A percentile compares a stretch with the other conserved stretches of the same genome.
Evolutionary conservation across 2,113 vertebrate genomes (phyloP).

Genomic region (Fregetta grallaria): DNA sequence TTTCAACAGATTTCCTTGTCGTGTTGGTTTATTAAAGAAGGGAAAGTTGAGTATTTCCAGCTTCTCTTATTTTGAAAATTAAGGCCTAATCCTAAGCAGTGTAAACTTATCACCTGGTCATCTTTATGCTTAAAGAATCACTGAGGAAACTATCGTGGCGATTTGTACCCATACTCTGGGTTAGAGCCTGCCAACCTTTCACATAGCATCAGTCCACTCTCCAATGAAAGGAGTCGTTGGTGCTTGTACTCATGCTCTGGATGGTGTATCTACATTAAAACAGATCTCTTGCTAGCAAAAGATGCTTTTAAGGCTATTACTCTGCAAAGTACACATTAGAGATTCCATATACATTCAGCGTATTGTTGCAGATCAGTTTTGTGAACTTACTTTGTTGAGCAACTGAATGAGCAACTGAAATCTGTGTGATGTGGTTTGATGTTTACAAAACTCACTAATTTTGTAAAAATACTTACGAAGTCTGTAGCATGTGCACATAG

Average conservation of each 20-base stretch:
- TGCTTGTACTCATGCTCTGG: background rate
- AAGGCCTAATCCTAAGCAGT: background rate
- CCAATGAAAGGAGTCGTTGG: accelerated
- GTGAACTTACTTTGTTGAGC: background rate
- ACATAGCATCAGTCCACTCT: background rate
- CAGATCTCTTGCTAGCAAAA: background rate
- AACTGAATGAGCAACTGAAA: background rate
- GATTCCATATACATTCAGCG: background rate
- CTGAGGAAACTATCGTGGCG: background rate
- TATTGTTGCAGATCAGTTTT: background rate
- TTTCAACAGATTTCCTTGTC: background rate
- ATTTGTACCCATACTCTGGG: background rate
- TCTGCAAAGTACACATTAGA: background rate
- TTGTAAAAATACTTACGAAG: background rate
- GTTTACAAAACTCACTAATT: background rate
- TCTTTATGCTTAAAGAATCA: background rate
- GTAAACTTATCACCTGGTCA: background rate
- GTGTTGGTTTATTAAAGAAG: background rate
- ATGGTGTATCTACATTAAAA: background rate
- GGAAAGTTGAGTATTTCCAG: background rate
- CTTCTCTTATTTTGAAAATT: background rate
- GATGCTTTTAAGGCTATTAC: background rate
- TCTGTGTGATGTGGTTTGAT: background rate
- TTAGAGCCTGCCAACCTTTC: background rate
- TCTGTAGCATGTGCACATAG: background rate